phyloP scores from a whole-genome alignment of 2,797 vertebrate species.

The Aeoliscus strigatus region DNA sequence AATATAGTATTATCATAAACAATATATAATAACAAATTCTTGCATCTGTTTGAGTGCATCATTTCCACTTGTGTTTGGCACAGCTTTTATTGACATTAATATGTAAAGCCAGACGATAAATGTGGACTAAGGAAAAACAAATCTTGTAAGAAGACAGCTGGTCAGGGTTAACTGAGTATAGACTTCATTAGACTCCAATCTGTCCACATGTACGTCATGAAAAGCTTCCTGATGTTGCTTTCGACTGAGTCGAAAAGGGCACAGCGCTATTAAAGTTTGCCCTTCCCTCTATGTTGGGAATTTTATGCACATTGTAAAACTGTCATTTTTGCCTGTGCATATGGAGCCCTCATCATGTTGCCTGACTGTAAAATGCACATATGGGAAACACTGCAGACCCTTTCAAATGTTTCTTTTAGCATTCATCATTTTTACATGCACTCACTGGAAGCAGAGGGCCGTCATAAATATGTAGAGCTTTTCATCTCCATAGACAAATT shows the following conservation, averaged over 20 bases:
- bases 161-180: no score
- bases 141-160: no score
- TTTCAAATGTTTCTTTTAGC: conserved; percentile 64
- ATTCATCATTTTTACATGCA: conserved; percentile 70
- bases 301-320: conserved; percentile 70
- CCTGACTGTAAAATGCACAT: conserved; percentile 50
- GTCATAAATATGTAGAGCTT: conserved; percentile 58
- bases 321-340: conserved; percentile 58
- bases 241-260: no score
- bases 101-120: no score
- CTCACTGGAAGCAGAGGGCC: conserved; percentile 36
- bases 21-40: no score
- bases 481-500: conserved; percentile 66
- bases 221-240: conserved; percentile 29
- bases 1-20: no score
- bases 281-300: conserved; percentile 41
- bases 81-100: no score
- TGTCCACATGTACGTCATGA: not conserved
- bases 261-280: conserved; percentile 26
- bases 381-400: conserved; percentile 55
- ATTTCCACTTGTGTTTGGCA: no score
- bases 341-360: conserved; percentile 29
- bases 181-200: not conserved
- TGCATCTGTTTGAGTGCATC: no score
- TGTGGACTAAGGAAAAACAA: no score